Conservation (phyloP, 2,113 vertebrate species). For the Sylvilagus bachmani region DNA sequence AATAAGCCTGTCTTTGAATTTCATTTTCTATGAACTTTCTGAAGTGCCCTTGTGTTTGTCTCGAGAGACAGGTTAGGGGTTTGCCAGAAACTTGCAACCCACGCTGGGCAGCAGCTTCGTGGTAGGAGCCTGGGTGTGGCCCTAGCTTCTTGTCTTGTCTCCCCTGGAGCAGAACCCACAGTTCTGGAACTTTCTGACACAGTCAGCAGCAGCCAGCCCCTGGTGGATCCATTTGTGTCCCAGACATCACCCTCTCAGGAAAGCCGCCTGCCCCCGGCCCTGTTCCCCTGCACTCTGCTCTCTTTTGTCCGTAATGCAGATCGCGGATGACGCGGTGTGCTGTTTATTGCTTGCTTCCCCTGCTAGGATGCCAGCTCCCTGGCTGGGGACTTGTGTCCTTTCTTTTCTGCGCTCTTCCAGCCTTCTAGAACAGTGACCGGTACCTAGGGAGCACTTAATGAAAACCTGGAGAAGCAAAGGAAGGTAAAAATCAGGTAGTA, state of each 20-base stretch:
- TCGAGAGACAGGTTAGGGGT: not conserved
- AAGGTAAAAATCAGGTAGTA: not conserved
- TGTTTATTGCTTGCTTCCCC: not conserved
- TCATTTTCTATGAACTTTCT: too few relatives aligned
- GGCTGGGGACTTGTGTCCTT: not conserved
- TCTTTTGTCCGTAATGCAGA: fast-evolving
- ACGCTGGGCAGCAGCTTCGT: not conserved
- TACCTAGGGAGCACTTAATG: not conserved
- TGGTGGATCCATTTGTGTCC: not conserved
- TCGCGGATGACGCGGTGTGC: not conserved
- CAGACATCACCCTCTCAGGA: not conserved
- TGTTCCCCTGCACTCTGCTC: not conserved
- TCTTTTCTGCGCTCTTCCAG: not conserved
- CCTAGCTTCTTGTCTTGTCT: not conserved
- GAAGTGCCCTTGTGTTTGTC: not conserved
- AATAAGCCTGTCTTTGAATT: too few relatives aligned
- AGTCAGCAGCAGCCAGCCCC: not conserved
- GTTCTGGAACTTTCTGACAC: not conserved
- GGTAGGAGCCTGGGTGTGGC: fast-evolving
- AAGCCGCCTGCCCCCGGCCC: not conserved
- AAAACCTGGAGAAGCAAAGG: not conserved
- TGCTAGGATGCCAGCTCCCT: not conserved
- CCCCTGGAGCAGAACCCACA: not conserved
- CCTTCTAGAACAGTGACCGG: not conserved
- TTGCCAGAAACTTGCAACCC: not conserved